Percentiles rank a stretch among this genome's conserved stretches.
Evolutionary conservation across 2,113 vertebrate species (phyloP).

Genomic region (Zosterops japonicus): DNA sequence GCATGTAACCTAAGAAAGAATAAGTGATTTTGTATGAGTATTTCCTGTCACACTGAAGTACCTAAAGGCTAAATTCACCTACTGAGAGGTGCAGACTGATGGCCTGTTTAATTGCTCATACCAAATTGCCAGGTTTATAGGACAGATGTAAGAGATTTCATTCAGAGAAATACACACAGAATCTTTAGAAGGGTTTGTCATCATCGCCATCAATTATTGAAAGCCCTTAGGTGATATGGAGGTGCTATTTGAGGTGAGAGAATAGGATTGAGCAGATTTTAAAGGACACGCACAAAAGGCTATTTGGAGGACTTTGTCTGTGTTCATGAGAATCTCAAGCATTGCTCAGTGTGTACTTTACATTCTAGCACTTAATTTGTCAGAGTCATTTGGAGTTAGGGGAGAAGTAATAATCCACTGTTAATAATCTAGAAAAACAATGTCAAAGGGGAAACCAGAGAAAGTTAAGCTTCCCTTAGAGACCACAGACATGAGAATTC

Average conservation of each 20-base stretch:
- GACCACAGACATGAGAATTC: neutral
- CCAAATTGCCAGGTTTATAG: neutral
- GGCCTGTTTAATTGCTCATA: neutral
- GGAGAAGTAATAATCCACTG: neutral
- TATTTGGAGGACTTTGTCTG: accelerated
- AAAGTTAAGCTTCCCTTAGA: neutral
- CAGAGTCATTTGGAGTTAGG: neutral
- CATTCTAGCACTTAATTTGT: neutral
- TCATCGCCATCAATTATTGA: conserved; percentile 17
- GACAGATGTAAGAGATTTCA: neutral
- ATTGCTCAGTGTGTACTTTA: neutral
- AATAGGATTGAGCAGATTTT: neutral
- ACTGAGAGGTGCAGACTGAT: neutral
- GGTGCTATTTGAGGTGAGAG: neutral
- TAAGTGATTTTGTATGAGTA: neutral
- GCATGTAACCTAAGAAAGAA: neutral
- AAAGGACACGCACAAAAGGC: accelerated
- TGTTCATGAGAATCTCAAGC: neutral
- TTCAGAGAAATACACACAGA: neutral
- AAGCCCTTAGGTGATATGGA: neutral
- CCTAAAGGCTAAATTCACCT: neutral
- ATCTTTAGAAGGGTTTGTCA: neutral
- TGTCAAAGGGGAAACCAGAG: neutral
- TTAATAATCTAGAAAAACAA: neutral
- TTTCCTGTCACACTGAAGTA: neutral